Conservation (phyloP, 2,888 invertebrate species). For the Himalopsyche anomala region DNA sequence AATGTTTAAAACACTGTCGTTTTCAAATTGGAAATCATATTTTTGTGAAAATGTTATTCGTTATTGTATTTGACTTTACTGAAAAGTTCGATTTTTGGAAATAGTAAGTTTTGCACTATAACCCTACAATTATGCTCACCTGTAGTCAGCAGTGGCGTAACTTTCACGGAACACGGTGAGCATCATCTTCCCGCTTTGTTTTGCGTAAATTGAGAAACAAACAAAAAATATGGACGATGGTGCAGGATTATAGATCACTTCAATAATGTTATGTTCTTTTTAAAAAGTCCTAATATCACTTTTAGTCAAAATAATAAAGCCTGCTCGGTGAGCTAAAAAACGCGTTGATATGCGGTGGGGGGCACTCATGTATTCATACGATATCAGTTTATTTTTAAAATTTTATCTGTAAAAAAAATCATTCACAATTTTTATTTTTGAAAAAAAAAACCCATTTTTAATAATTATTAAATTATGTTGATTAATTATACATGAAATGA, state of each 20-base stretch:
- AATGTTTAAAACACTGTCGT: no score
- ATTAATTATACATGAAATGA: no score
- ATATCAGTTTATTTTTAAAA: not conserved
- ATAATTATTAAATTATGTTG: no score
- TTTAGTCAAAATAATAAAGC: not conserved
- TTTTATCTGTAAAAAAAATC: not conserved
- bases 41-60: no score
- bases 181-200: not conserved
- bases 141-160: not conserved
- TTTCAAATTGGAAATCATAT: no score
- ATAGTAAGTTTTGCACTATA: no score
- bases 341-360: not conserved
- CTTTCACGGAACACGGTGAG: conserved; percentile 1
- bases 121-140: not conserved
- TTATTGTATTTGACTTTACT: no score
- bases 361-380: not conserved
- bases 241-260: not conserved
- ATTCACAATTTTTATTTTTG: no score
- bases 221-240: not conserved
- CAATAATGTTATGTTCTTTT: not conserved
- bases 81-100: no score
- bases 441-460: no score
- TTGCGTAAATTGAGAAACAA: not conserved
- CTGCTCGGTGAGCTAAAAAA: not conserved
- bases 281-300: not conserved